These are phyloP conservation scores for Rhinichthys klamathensis DNA, from an alignment of 2,113 vertebrate genomes.

Conservation along the genomic window DNA sequence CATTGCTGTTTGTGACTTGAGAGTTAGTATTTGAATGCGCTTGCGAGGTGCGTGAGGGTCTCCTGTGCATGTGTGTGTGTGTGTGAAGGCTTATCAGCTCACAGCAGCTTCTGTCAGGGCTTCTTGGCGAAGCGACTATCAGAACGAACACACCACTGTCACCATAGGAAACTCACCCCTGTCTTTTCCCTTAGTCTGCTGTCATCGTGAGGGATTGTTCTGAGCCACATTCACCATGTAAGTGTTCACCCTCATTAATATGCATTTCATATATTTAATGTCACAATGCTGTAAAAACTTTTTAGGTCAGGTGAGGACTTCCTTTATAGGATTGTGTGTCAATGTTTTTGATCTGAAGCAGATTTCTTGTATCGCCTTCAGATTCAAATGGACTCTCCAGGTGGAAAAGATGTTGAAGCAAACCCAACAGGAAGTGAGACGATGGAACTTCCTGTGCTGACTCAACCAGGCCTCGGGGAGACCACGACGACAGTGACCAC, in stretches of 20 bases:
- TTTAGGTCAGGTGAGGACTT: background rate
- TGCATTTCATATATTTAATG: background rate
- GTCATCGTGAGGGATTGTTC: conserved; percentile 6
- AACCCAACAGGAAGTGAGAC: conserved; percentile 22
- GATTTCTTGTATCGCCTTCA: background rate
- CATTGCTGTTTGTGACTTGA: background rate
- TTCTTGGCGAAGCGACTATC: conserved; percentile 46
- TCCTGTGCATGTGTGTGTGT: conserved; percentile 46
- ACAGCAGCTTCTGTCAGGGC: conserved; percentile 41
- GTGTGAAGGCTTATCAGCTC: conserved; percentile 57
- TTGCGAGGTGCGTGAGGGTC: conserved; percentile 10
- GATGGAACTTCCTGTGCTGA: conserved; percentile 62
- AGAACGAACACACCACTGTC: conserved; percentile 36
- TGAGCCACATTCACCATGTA: conserved; percentile 20
- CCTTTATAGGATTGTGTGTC: background rate
- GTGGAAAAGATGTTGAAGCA: conserved; percentile 25
- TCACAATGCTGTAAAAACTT: background rate
- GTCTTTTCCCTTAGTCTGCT: conserved; percentile 27
- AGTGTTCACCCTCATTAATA: conserved; percentile 30
- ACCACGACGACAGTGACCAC: conserved; percentile 75
- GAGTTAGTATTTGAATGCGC: background rate
- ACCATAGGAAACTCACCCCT: conserved; percentile 33
- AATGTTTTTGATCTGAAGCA: conserved; percentile 7
- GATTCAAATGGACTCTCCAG: background rate
- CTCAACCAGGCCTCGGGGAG: conserved; percentile 74